Percentiles rank a stretch among this genome's conserved stretches.
These are phyloP conservation scores for Elymnias hypermnestra DNA, from an alignment of 1,140 invertebrate species.

Conservation along the genomic window DNA sequence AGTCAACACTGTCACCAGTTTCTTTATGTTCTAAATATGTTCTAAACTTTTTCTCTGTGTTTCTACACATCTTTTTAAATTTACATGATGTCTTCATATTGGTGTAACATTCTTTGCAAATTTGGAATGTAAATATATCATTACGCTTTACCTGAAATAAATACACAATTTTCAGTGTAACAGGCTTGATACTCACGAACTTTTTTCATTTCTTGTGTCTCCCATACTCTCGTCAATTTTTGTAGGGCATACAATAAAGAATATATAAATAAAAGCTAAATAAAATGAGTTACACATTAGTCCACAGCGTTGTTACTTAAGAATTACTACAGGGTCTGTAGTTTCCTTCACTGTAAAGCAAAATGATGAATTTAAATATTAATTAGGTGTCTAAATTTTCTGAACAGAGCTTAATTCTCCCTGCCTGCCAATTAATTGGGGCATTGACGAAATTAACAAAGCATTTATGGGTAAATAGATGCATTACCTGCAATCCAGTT, in stretches of 20 bases:
- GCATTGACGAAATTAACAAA: too few relatives aligned
- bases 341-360: too few relatives aligned
- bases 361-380: background rate
- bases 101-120: conserved; percentile 52
- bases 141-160: conserved; percentile 52
- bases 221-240: too few relatives aligned
- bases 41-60: conserved; percentile 48
- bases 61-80: conserved; percentile 55
- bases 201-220: too few relatives aligned
- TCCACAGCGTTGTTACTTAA: too few relatives aligned
- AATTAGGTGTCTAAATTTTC: background rate
- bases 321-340: too few relatives aligned
- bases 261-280: conserved; percentile 12
- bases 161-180: too few relatives aligned
- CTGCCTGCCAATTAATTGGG: too few relatives aligned
- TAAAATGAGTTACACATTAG: too few relatives aligned
- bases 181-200: too few relatives aligned
- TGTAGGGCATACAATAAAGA: too few relatives aligned
- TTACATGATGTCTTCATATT: conserved; percentile 53
- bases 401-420: background rate
- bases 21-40: conserved; percentile 44
- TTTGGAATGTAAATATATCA: conserved; percentile 53
- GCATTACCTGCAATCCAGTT: conserved; percentile 53
- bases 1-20: conserved; percentile 35
- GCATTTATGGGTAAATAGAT: too few relatives aligned